A percentile compares a stretch with the other conserved stretches of the same genome.
These are phyloP conservation scores for Phalacrocorax aristotelis DNA, from an alignment of 2,113 vertebrate species.

Conservation along the genomic window DNA sequence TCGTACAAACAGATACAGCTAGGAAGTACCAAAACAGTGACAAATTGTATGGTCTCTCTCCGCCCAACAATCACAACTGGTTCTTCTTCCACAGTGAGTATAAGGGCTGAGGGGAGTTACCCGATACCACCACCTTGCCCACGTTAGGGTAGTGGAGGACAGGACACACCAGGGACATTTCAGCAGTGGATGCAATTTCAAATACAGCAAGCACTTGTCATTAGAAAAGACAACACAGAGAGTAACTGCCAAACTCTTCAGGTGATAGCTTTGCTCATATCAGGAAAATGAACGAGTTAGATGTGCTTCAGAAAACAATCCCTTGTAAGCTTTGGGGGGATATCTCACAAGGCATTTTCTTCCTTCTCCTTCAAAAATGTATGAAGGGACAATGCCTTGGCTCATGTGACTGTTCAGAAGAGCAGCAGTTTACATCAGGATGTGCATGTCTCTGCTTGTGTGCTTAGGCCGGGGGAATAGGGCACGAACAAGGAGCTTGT, in stretches of 20 bases:
- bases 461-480: neutral
- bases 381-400: neutral
- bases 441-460: accelerated
- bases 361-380: neutral
- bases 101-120: neutral
- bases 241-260: neutral
- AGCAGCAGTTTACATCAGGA: neutral
- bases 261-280: neutral
- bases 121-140: neutral
- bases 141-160: neutral
- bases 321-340: neutral
- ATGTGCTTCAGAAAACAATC: neutral
- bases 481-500: neutral
- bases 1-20: neutral
- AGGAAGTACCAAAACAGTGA: neutral
- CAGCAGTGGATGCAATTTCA: neutral
- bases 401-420: neutral
- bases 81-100: neutral
- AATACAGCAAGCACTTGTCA: neutral
- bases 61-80: neutral
- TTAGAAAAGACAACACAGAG: neutral
- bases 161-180: neutral
- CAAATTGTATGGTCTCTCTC: neutral
- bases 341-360: neutral
- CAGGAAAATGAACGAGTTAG: neutral